A percentile compares a stretch with the other conserved stretches of the same genome.
Evolutionary conservation across 2,797 vertebrate species (phyloP).

Genomic region (Falco columbarius): DNA sequence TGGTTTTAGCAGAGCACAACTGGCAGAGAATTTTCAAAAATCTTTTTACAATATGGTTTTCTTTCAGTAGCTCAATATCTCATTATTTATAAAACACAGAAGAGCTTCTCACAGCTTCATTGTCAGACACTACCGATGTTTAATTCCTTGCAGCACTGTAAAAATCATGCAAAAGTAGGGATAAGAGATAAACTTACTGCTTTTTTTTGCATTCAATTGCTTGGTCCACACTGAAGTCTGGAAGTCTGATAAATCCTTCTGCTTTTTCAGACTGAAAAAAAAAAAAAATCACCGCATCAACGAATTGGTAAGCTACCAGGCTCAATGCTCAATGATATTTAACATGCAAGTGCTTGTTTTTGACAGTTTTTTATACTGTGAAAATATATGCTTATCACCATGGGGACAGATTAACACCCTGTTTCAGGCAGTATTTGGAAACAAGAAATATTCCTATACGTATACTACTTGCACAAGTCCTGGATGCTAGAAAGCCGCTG

Average conservation of each 20-base stretch:
- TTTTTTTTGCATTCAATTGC: slow-evolving; percentile 98
- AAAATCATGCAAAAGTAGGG: background rate
- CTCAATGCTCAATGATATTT: background rate
- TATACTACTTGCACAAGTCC: background rate
- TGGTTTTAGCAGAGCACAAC: background rate
- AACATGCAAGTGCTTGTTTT: background rate
- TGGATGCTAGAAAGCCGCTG: background rate
- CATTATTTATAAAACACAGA: slow-evolving; percentile 38
- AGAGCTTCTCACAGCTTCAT: background rate
- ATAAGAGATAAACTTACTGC: slow-evolving; percentile 84
- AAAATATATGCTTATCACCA: slow-evolving; percentile 42
- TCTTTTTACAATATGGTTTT: background rate
- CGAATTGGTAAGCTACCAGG: background rate
- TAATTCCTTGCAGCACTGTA: background rate
- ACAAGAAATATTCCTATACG: background rate
- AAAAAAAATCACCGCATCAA: background rate
- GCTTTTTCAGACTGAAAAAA: slow-evolving; percentile 91
- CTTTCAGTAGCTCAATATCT: slow-evolving; percentile 17
- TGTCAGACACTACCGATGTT: background rate
- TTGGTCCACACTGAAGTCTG: slow-evolving; percentile 92
- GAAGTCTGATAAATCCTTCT: slow-evolving; percentile 93
- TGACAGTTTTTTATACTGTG: slow-evolving; percentile 8
- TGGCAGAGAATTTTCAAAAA: background rate
- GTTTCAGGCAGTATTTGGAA: background rate
- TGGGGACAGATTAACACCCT: slow-evolving; percentile 4